A percentile compares a stretch with the other conserved stretches of the same genome.
Evolutionary conservation across 2,797 vertebrate species (phyloP).

Genomic region (Lindbergichthys nudifrons): DNA sequence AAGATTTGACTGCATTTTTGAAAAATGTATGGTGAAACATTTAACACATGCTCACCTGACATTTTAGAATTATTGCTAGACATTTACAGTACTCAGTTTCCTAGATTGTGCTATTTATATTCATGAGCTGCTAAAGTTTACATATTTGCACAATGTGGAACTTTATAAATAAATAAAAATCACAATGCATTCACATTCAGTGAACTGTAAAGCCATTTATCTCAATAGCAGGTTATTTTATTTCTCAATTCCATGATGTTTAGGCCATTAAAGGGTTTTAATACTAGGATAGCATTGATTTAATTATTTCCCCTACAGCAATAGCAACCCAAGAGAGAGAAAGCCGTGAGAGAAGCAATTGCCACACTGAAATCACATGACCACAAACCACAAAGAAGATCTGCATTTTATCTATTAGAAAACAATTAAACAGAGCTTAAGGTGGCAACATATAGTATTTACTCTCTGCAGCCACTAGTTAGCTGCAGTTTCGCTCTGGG

Average conservation of each 20-base stretch:
- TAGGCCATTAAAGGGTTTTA: conserved; percentile 40
- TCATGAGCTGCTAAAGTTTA: not conserved
- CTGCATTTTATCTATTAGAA: conserved; percentile 45
- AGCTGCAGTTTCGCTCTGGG: conserved; percentile 41
- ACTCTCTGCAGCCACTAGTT: conserved; percentile 35
- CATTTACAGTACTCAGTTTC: not conserved
- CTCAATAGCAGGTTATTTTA: conserved; percentile 33
- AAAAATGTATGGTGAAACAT: not conserved
- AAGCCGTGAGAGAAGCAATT: conserved; percentile 34
- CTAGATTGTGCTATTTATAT: conserved; percentile 6
- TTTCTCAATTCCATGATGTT: conserved; percentile 33
- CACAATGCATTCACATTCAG: not conserved
- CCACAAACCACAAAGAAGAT: conserved; percentile 48
- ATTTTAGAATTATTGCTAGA: not conserved
- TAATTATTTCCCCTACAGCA: conserved; percentile 41
- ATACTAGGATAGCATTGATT: conserved; percentile 35
- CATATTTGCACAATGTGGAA: not conserved
- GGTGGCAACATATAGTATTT: conserved; percentile 42
- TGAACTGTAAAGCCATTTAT: conserved; percentile 24
- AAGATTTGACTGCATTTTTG: not conserved
- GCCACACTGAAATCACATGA: conserved; percentile 43
- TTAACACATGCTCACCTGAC: not conserved
- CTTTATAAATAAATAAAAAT: not conserved
- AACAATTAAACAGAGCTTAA: conserved; percentile 58
- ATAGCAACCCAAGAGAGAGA: conserved; percentile 40